Conservation (phyloP, 2,113 vertebrate genomes). For the Spea bombifrons region DNA sequence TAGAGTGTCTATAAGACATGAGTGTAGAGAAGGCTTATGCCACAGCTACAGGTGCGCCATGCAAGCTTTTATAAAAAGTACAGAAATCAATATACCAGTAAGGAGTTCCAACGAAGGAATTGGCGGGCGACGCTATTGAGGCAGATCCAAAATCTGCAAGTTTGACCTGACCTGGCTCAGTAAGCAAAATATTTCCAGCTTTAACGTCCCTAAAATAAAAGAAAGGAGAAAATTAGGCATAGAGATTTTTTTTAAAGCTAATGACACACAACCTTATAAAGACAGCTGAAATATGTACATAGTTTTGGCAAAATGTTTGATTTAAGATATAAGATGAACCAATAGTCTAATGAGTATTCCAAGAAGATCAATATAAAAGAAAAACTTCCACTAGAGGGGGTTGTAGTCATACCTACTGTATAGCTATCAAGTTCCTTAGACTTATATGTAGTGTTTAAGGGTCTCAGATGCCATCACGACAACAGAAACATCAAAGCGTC, state of each 20-base stretch:
- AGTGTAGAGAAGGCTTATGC: no score
- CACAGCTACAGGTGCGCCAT: no score
- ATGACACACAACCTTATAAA: no score
- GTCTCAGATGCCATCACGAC: no score
- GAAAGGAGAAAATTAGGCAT: background rate
- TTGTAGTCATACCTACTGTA: conserved; percentile 9
- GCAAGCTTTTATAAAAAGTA: no score
- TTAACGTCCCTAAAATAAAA: conserved; percentile 85
- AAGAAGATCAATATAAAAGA: background rate
- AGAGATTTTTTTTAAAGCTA: no score
- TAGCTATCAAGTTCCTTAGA: background rate
- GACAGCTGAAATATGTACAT: no score
- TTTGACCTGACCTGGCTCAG: conserved; percentile 96
- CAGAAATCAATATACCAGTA: conserved; percentile 79
- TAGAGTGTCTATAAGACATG: no score
- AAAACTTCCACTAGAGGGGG: conserved; percentile 40
- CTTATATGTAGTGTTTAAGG: background rate
- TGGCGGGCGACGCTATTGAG: conserved; percentile 94
- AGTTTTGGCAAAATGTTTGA: no score
- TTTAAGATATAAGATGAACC: no score
- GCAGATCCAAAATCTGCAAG: conserved; percentile 98
- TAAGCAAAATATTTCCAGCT: conserved; percentile 98
- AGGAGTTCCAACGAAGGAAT: conserved; percentile 97
- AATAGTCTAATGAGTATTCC: no score
- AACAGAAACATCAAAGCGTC: no score